Evolutionary conservation across 2,888 invertebrate species (phyloP).

Genomic region (Cremastobaeus sp.): DNA sequence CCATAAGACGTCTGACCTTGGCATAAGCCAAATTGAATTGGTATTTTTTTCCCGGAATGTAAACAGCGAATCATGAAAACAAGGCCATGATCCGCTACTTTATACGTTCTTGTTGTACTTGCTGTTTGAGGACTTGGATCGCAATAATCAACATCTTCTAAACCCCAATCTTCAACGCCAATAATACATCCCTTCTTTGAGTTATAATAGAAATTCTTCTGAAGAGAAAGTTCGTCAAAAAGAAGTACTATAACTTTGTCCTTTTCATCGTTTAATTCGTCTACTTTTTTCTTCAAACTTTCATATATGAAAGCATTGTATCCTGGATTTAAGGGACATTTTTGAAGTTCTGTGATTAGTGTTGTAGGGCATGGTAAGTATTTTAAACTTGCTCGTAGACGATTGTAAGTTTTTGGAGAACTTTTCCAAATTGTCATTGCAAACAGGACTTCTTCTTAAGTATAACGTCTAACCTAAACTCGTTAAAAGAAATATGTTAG

Average conservation of each 20-base stretch:
- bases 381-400: too few relatives aligned
- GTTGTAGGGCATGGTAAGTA: too few relatives aligned
- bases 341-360: too few relatives aligned
- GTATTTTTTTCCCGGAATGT: neutral
- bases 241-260: constrained; percentile 8
- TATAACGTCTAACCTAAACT: too few relatives aligned
- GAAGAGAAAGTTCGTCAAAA: constrained; percentile 16
- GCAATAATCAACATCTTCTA: neutral
- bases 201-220: constrained; percentile 13
- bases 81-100: constrained; percentile 15
- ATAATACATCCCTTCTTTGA: constrained; percentile 10
- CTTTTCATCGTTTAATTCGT: neutral
- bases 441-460: too few relatives aligned
- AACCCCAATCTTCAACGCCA: constrained; percentile 21
- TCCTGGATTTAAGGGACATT: constrained; percentile 13
- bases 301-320: constrained; percentile 13
- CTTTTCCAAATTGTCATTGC: too few relatives aligned
- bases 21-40: constrained; percentile 8
- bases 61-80: constrained; percentile 13
- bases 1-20: neutral
- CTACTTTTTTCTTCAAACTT: constrained; percentile 5
- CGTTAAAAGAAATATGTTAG: too few relatives aligned
- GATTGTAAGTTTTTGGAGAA: too few relatives aligned
- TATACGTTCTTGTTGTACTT: constrained; percentile 11
- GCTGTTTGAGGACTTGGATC: neutral